phyloP scores from a whole-genome alignment of 2,113 vertebrate genomes.

The Trichechus manatus region DNA sequence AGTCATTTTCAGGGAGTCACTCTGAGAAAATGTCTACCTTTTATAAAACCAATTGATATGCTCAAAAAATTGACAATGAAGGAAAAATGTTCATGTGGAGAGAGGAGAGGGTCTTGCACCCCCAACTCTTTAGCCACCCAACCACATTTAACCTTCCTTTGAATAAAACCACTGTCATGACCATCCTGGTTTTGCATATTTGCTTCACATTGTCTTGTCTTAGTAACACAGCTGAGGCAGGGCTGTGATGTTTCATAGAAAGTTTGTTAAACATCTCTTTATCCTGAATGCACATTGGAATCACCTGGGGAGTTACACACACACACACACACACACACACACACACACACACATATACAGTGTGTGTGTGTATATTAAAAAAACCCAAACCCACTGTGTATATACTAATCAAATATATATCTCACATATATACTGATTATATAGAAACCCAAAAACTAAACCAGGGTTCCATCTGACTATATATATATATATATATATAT shows the following conservation, averaged over 20 bases:
- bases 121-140: background rate
- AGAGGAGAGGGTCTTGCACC: background rate
- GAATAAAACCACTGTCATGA: background rate
- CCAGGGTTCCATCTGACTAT: no score
- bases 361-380: background rate
- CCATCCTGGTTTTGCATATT: background rate
- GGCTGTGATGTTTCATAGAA: background rate
- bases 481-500: no score
- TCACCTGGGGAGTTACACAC: background rate
- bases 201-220: background rate
- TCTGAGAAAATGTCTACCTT: background rate
- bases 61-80: background rate
- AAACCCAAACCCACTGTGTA: no score
- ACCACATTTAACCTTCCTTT: background rate
- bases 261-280: conserved; percentile 7
- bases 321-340: background rate
- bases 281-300: background rate
- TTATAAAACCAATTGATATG: background rate
- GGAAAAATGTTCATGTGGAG: background rate
- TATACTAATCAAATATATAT: background rate
- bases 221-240: background rate
- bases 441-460: no score
- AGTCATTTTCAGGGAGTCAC: background rate
- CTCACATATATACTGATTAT: background rate
- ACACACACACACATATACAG: no score